These are phyloP conservation scores for Apis cerana DNA, from an alignment of 1,140 invertebrate genomes.

Conservation along the genomic window DNA sequence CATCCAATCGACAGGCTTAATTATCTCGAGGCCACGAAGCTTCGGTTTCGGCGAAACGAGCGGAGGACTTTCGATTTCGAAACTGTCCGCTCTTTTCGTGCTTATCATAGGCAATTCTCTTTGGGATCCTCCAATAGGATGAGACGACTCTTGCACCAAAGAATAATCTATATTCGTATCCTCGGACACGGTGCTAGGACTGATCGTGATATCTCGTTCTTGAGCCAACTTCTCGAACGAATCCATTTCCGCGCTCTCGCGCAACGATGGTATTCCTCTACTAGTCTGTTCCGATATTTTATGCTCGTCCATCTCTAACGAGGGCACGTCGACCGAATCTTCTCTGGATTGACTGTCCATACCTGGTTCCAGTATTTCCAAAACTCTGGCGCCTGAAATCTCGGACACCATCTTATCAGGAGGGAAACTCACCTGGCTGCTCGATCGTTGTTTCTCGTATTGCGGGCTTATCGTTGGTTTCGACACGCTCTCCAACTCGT, in stretches of 20 bases:
- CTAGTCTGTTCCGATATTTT: constrained; percentile 62
- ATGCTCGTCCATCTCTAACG: constrained; percentile 74
- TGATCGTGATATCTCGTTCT: constrained; percentile 71
- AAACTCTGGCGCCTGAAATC: constrained; percentile 71
- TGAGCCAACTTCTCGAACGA: constrained; percentile 69
- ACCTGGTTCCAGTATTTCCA: constrained; percentile 76
- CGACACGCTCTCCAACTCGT: constrained; percentile 56
- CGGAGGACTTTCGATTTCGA: constrained; percentile 77
- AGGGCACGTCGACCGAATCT: constrained; percentile 76
- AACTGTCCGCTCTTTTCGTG: constrained; percentile 66
- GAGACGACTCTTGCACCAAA: constrained; percentile 59
- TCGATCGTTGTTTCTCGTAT: constrained; percentile 60
- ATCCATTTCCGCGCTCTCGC: constrained; percentile 72
- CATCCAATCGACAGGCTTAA: constrained; percentile 76
- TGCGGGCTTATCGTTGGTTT: constrained; percentile 54
- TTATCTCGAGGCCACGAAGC: constrained; percentile 70
- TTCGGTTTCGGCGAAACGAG: constrained; percentile 71
- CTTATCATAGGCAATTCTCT: background rate
- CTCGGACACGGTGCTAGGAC: constrained; percentile 71
- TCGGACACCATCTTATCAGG: constrained; percentile 69
- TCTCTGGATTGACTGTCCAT: constrained; percentile 63
- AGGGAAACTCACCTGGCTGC: constrained; percentile 40
- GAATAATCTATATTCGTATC: constrained; percentile 71
- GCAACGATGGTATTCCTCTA: constrained; percentile 65
- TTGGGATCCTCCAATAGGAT: background rate